Conservation (phyloP, 2,888 invertebrate species). For the Euplexia lucipara region DNA sequence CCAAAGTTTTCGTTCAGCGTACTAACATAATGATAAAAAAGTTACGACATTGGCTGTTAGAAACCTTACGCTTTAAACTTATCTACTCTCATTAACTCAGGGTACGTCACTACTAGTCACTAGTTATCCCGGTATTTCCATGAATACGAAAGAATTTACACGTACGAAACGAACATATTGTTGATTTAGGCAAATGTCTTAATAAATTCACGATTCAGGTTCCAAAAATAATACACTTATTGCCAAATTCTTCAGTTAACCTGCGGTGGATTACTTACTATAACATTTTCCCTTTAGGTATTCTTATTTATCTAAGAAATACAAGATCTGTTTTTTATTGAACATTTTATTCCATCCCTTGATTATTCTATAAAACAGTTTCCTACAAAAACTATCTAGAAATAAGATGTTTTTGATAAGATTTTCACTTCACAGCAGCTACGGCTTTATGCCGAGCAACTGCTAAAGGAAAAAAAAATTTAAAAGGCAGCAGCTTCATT, state of each 20-base stretch:
- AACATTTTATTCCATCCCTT: background rate
- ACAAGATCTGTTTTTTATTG: background rate
- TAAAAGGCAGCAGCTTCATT: slow-evolving; percentile 38
- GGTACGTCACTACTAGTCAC: fast-evolving
- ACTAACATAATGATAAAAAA: too few species aligned
- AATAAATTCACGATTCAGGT: background rate
- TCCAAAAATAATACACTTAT: background rate
- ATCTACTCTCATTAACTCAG: background rate
- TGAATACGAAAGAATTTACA: background rate
- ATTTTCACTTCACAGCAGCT: slow-evolving; percentile 5
- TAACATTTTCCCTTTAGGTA: slow-evolving; percentile 4
- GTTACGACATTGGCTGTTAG: too few species aligned
- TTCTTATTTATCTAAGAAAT: background rate
- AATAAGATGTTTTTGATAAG: slow-evolving; percentile 4
- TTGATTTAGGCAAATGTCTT: background rate
- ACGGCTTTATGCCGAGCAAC: slow-evolving; percentile 13
- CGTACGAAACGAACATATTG: background rate
- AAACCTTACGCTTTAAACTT: background rate
- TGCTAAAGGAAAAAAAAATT: slow-evolving; percentile 35
- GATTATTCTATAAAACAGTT: background rate
- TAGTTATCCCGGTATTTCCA: too few species aligned
- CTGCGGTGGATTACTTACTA: background rate
- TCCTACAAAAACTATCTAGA: background rate
- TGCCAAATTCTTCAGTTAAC: slow-evolving; percentile 3
- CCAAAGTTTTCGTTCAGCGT: too few species aligned